phyloP scores from a whole-genome alignment of 2,797 vertebrate genomes.

The Sparidentex hasta region DNA sequence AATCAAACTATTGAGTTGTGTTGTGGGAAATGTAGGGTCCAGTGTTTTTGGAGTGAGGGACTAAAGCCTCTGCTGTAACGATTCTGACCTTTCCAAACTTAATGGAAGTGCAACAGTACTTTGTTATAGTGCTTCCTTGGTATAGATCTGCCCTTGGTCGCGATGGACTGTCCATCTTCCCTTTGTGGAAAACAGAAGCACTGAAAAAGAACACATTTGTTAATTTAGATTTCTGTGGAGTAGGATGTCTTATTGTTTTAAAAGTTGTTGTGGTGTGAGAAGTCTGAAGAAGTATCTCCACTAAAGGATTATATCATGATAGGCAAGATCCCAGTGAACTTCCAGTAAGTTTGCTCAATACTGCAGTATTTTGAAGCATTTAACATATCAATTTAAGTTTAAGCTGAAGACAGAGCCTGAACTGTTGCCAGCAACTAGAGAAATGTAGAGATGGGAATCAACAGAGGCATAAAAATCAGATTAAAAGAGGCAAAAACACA shows the following conservation, averaged over 20 bases:
- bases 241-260: neutral
- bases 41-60: too few relatives aligned
- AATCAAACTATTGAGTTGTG: neutral
- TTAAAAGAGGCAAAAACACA: neutral
- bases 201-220: neutral
- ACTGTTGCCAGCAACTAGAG: neutral
- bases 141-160: neutral
- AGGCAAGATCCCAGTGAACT: neutral
- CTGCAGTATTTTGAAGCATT: neutral
- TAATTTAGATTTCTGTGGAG: too few relatives aligned
- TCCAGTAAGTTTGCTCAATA: neutral
- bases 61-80: neutral
- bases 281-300: neutral
- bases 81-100: neutral
- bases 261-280: neutral
- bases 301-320: neutral
- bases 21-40: conserved; percentile 3
- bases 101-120: neutral
- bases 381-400: neutral
- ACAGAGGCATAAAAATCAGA: conserved; percentile 2
- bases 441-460: neutral
- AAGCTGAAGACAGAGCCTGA: neutral
- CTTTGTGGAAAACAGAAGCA: neutral
- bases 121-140: neutral
- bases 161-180: neutral